phyloP scores from a whole-genome alignment of 1,140 invertebrate genomes.

The Drosophila truncata region DNA sequence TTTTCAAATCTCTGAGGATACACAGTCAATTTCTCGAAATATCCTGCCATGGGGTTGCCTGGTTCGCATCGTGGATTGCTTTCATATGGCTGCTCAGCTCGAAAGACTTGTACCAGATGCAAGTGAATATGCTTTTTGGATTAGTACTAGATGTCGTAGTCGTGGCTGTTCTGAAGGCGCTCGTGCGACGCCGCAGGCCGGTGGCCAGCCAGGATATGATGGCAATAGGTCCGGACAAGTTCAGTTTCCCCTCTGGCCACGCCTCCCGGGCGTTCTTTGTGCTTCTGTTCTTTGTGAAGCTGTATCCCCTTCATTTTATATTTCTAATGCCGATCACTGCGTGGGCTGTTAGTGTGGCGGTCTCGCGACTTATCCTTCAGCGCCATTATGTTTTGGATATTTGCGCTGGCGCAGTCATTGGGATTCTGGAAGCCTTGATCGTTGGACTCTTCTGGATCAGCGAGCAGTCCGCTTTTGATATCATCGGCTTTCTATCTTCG shows the following conservation, averaged over 20 bases:
- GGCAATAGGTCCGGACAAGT: conserved; percentile 92
- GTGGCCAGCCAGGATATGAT: conserved; percentile 89
- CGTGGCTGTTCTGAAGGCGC: conserved; percentile 93
- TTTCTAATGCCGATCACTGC: conserved; percentile 88
- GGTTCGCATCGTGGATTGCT: conserved; percentile 91
- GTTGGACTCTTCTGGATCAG: conserved; percentile 90
- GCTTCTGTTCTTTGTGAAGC: conserved; percentile 89
- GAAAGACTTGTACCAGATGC: conserved; percentile 91
- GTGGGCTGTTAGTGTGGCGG: conserved; percentile 91
- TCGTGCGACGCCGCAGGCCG: conserved; percentile 91
- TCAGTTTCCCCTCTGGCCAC: conserved; percentile 98
- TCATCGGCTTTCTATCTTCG: conserved; percentile 55
- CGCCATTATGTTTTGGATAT: conserved; percentile 96
- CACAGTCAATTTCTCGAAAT: conserved; percentile 91
- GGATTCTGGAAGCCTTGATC: conserved; percentile 90
- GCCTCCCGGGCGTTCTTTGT: conserved; percentile 94
- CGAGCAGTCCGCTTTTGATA: conserved; percentile 39
- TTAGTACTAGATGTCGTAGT: conserved; percentile 94
- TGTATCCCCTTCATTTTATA: conserved; percentile 88
- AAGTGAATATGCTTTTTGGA: conserved; percentile 94
- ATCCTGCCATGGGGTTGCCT: conserved; percentile 95
- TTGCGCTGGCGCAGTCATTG: conserved; percentile 90
- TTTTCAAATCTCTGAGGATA: conserved; percentile 87
- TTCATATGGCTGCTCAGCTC: conserved; percentile 89
- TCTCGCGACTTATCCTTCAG: conserved; percentile 90